Conservation (phyloP, 2,888 invertebrate genomes). For the Drosophila niveifrons region DNA sequence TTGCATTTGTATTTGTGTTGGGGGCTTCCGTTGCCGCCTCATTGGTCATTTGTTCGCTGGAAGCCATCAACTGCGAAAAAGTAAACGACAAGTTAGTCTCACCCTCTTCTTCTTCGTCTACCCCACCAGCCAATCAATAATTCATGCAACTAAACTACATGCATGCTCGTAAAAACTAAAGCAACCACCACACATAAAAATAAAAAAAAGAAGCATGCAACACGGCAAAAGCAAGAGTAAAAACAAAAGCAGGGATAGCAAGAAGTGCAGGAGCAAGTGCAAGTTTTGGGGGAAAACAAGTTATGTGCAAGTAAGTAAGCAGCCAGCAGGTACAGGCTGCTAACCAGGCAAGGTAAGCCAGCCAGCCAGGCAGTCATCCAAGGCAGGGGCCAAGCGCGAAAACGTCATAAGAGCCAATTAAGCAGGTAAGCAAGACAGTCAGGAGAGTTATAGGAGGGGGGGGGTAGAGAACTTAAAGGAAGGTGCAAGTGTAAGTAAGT, state of each 20-base stretch:
- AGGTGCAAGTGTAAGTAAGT: conserved; percentile 24
- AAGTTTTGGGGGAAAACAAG: conserved; percentile 66
- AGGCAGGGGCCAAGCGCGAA: conserved; percentile 60
- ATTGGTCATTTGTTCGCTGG: conserved; percentile 64
- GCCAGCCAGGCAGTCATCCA: no score
- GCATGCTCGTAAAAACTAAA: conserved; percentile 52
- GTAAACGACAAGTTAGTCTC: conserved; percentile 45
- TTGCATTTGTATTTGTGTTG: background rate
- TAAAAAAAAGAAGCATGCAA: conserved; percentile 71
- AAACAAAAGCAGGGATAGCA: conserved; percentile 23
- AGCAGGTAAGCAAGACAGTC: conserved; percentile 69
- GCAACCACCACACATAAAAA: conserved; percentile 31
- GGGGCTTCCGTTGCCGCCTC: conserved; percentile 51
- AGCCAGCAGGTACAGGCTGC: conserved; percentile 40
- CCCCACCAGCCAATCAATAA: conserved; percentile 69
- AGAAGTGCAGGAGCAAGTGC: conserved; percentile 40
- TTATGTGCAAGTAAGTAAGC: no score
- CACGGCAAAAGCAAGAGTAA: conserved; percentile 28
- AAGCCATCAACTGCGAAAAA: conserved; percentile 60
- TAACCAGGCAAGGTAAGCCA: conserved; percentile 20
- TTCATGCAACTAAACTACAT: conserved; percentile 72
- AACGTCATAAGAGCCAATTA: conserved; percentile 82
- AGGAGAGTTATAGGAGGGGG: conserved; percentile 5
- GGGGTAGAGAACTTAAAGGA: background rate
- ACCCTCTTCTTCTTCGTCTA: background rate